Percentiles rank a stretch among this genome's conserved stretches.
phyloP scores from a whole-genome alignment of 2,888 invertebrate genomes.

The Ceriagrion tenellum region DNA sequence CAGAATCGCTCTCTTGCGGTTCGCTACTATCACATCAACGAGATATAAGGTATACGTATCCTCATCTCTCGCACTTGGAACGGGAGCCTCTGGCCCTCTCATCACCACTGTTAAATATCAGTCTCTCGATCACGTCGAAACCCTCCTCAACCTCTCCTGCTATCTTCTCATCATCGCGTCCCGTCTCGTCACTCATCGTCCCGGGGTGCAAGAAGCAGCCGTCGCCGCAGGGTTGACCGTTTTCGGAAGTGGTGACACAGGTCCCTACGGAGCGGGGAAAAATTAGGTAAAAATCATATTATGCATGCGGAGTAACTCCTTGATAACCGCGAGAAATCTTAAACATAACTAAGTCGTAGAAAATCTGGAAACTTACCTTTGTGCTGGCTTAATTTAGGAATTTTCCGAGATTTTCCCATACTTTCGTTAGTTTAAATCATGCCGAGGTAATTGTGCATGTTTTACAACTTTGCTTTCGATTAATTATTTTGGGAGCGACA shows the following conservation, averaged over 20 bases:
- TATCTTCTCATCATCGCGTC: not conserved
- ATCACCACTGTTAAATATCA: not conserved
- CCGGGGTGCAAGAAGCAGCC: not conserved
- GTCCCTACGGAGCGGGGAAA: not conserved
- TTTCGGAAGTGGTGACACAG: conserved; percentile 11
- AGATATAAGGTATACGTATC: not conserved
- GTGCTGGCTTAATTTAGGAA: no score
- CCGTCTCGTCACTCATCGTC: not conserved
- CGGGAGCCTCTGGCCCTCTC: not conserved
- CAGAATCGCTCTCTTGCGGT: not conserved
- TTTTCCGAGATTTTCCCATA: no score
- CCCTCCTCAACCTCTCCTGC: not conserved
- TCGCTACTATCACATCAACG: not conserved
- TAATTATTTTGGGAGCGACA: no score
- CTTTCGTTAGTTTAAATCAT: no score
- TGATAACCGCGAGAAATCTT: no score
- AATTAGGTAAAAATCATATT: no score
- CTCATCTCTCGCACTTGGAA: not conserved
- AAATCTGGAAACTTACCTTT: no score
- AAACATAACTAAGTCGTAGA: no score
- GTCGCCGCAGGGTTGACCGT: conserved; percentile 5
- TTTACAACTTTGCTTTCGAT: no score
- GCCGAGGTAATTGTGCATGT: no score
- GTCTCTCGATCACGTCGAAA: not conserved
- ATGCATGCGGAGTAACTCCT: no score